Conservation (phyloP, 2,888 invertebrate genomes). For the Metellina segmentata region DNA sequence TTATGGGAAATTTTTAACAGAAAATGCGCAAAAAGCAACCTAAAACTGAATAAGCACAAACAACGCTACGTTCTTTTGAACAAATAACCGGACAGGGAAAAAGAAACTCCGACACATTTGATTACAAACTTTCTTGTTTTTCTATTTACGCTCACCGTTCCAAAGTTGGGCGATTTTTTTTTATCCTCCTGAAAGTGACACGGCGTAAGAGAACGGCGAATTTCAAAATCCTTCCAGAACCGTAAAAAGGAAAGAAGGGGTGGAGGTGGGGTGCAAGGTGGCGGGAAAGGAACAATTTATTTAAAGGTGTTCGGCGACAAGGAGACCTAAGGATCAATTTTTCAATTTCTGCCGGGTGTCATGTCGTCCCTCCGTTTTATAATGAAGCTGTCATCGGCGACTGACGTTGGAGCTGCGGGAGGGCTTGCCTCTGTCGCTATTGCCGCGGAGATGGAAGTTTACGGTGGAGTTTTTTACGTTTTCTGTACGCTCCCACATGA, state of each 20-base stretch:
- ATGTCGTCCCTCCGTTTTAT: conserved; percentile 69
- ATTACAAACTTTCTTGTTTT: neutral
- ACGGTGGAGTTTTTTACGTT: neutral
- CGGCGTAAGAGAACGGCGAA: neutral
- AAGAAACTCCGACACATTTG: neutral
- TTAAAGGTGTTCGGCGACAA: conserved; percentile 62
- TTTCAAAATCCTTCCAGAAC: neutral
- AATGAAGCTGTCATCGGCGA: conserved; percentile 72
- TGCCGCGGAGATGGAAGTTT: neutral
- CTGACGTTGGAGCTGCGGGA: conserved; percentile 66
- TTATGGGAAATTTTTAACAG: neutral
- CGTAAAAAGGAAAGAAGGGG: conserved; percentile 7
- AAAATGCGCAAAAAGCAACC: neutral
- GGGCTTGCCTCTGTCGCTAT: neutral
- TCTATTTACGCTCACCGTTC: neutral
- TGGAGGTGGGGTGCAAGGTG: neutral
- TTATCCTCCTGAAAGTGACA: conserved; percentile 28
- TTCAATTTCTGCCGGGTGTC: conserved; percentile 75
- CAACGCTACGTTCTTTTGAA: neutral
- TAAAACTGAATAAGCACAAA: neutral
- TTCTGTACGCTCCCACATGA: neutral
- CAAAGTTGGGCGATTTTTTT: neutral
- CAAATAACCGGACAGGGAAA: neutral
- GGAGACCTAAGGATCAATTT: conserved; percentile 75
- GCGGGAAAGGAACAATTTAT: conserved; percentile 64